These are phyloP conservation scores for Rambutsinella grinnellia DNA, from an alignment of 2,888 invertebrate genomes.

Conservation along the genomic window DNA sequence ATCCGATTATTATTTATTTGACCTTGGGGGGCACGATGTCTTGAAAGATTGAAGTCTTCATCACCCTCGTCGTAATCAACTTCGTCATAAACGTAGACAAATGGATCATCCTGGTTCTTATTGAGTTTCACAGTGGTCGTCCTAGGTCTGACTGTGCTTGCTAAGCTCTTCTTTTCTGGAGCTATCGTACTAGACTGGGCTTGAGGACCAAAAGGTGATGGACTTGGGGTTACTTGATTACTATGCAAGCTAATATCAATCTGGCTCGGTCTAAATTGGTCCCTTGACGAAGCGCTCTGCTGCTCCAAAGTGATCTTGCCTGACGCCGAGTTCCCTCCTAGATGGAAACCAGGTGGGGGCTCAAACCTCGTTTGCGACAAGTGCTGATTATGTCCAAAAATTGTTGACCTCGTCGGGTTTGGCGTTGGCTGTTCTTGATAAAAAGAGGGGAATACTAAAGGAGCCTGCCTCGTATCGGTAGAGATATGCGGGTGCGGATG, in stretches of 20 bases:
- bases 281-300: slow-evolving; percentile 27
- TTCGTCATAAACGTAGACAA: slow-evolving; percentile 65
- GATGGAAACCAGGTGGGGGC: slow-evolving; percentile 32
- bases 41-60: slow-evolving; percentile 22
- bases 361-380: slow-evolving; percentile 57
- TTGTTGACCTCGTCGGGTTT: slow-evolving; percentile 46
- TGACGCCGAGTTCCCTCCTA: slow-evolving; percentile 40
- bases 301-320: slow-evolving; percentile 40
- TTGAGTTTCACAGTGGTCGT: slow-evolving; percentile 6
- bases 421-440: slow-evolving; percentile 54
- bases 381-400: slow-evolving; percentile 65
- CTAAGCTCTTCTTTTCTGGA: slow-evolving; percentile 18
- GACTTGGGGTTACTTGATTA: slow-evolving; percentile 15
- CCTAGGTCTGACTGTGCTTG: slow-evolving; percentile 6
- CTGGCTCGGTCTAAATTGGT: slow-evolving; percentile 61
- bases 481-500: slow-evolving; percentile 4
- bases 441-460: slow-evolving; percentile 63
- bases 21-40: slow-evolving; percentile 36
- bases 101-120: slow-evolving; percentile 50
- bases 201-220: neutral
- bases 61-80: slow-evolving; percentile 62
- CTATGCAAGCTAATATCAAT: slow-evolving; percentile 54
- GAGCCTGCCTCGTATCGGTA: slow-evolving; percentile 51
- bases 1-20: slow-evolving; percentile 50
- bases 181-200: neutral